Percentiles rank a stretch among this genome's conserved stretches.
Conservation (phyloP, 2,888 invertebrate species). For the Troilus luridus region DNA sequence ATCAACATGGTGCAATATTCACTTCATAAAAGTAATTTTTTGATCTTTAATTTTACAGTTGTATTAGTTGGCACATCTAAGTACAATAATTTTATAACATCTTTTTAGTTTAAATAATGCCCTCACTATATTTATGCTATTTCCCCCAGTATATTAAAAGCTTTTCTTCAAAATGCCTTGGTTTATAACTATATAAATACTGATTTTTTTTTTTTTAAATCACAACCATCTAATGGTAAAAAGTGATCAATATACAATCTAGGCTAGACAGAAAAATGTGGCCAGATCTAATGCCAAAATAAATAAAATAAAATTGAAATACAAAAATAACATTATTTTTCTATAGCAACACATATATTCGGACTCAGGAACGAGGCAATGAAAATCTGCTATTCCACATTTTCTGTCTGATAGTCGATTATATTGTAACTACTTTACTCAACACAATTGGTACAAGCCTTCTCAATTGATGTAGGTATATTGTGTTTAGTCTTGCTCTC, state of each 20-base stretch:
- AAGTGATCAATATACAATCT: slow-evolving; percentile 10
- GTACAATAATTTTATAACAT: slow-evolving; percentile 3
- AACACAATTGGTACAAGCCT: slow-evolving; percentile 62
- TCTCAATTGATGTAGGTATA: slow-evolving; percentile 81
- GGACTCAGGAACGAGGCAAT: background rate
- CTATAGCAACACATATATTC: background rate
- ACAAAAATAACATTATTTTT: slow-evolving; percentile 34
- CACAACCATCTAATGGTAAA: slow-evolving; percentile 41
- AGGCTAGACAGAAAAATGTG: slow-evolving; percentile 1
- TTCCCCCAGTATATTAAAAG: background rate
- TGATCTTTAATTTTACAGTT: background rate
- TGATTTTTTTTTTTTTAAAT: slow-evolving; percentile 14
- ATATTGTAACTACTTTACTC: background rate
- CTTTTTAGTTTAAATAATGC: background rate
- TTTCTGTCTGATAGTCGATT: slow-evolving; percentile 6
- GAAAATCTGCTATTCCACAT: slow-evolving; percentile 5
- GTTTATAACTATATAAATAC: slow-evolving; percentile 30
- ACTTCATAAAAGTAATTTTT: slow-evolving; percentile 12
- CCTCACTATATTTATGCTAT: background rate
- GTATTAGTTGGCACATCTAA: slow-evolving; percentile 9
- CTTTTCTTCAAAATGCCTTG: slow-evolving; percentile 36
- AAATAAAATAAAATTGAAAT: slow-evolving; percentile 30
- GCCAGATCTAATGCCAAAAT: slow-evolving; percentile 15
- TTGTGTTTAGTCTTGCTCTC: slow-evolving; percentile 84
- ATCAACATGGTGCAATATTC: background rate